Conservation (phyloP, 2,888 invertebrate species). For the Diaperis boleti region DNA sequence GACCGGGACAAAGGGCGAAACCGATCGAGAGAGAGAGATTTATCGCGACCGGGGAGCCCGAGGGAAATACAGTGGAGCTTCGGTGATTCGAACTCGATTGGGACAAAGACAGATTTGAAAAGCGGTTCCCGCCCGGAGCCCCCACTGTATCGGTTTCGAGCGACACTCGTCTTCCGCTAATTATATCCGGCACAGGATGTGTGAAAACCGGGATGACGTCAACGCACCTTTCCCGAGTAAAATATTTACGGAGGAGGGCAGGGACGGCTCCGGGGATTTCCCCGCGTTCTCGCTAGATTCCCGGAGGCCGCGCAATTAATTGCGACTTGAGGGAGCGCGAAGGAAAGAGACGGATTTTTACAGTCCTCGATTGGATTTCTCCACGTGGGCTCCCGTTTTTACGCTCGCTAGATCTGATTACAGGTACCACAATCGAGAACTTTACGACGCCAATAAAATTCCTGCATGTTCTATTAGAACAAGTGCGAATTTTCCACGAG, state of each 20-base stretch:
- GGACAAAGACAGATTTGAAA: too few relatives aligned
- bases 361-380: background rate
- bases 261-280: constrained; percentile 1
- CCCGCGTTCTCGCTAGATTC: background rate
- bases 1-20: constrained; percentile 17
- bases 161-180: constrained; percentile 28
- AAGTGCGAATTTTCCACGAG: too few relatives aligned
- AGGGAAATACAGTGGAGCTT: too few relatives aligned
- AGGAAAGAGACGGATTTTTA: background rate
- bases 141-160: background rate
- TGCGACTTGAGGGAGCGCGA: background rate
- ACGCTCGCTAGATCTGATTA: too few relatives aligned
- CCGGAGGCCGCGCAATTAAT: background rate
- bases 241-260: constrained; percentile 16
- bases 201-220: constrained; percentile 26
- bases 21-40: constrained; percentile 20
- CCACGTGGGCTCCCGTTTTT: too few relatives aligned
- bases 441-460: too few relatives aligned
- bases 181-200: constrained; percentile 21
- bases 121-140: too few relatives aligned
- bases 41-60: constrained; percentile 24
- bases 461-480: too few relatives aligned
- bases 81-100: too few relatives aligned
- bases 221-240: constrained; percentile 17
- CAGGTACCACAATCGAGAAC: too few relatives aligned